These are phyloP conservation scores for Perizoma flavofasciatum DNA, from an alignment of 2,888 invertebrate species.

Conservation along the genomic window DNA sequence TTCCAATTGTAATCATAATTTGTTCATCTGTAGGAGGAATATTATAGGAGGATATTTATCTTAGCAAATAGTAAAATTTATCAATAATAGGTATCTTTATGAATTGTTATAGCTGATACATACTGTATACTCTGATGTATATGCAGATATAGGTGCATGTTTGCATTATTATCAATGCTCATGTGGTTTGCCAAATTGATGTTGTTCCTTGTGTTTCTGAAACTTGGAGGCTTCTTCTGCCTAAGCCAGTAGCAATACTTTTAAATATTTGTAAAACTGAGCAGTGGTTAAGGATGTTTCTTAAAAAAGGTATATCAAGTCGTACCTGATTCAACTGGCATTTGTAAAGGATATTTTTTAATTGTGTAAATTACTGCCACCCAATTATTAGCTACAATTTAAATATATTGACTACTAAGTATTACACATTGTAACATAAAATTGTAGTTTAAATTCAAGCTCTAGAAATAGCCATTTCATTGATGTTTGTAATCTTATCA, in stretches of 20 bases:
- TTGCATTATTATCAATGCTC: slow-evolving; percentile 37
- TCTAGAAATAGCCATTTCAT: too few species aligned
- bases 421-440: background rate
- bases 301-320: too few species aligned
- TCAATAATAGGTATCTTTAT: slow-evolving; percentile 8
- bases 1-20: background rate
- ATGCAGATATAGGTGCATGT: background rate
- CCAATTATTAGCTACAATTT: background rate
- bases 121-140: slow-evolving; percentile 1
- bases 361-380: slow-evolving; percentile 1
- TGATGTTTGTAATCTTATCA: too few species aligned
- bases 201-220: slow-evolving; percentile 9
- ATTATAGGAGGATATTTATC: background rate
- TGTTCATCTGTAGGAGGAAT: background rate
- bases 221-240: slow-evolving; percentile 2
- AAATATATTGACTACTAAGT: background rate
- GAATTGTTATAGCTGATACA: background rate
- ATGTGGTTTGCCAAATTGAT: slow-evolving; percentile 26
- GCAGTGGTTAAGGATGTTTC: background rate
- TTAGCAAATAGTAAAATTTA: background rate
- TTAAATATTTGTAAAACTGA: background rate
- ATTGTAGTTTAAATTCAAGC: background rate
- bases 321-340: background rate
- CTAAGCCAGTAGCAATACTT: slow-evolving; percentile 1
- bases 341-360: slow-evolving; percentile 1